Conservation (phyloP, 2,888 invertebrate species). For the Strigamia transsilvanica region DNA sequence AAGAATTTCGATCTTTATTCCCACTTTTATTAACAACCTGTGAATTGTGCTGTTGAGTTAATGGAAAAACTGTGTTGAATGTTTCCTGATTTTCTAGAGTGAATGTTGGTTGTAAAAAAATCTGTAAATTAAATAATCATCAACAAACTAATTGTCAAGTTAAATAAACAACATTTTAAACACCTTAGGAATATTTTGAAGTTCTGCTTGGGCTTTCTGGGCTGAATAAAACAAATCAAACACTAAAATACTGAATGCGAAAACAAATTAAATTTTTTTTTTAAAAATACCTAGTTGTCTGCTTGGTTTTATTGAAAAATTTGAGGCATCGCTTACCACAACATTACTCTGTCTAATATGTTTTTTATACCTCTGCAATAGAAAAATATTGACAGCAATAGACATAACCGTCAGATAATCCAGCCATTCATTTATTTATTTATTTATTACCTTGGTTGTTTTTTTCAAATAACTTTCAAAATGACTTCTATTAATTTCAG, state of each 20-base stretch:
- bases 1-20: constrained; percentile 62
- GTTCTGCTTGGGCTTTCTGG: constrained; percentile 66
- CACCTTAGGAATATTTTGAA: constrained; percentile 77
- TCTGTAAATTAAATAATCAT: constrained; percentile 61
- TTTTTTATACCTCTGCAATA: constrained; percentile 66
- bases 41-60: constrained; percentile 64
- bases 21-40: constrained; percentile 56
- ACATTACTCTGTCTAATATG: constrained; percentile 65
- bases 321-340: constrained; percentile 63
- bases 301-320: constrained; percentile 65
- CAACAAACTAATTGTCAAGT: background rate
- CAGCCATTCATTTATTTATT: no score
- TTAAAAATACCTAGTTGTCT: constrained; percentile 64
- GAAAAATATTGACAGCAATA: constrained; percentile 46
- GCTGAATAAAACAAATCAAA: constrained; percentile 60
- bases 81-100: constrained; percentile 80
- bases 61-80: constrained; percentile 86
- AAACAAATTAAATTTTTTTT: no score
- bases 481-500: constrained; percentile 81
- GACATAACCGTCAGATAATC: no score
- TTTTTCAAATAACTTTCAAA: constrained; percentile 88
- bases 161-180: background rate
- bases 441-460: constrained; percentile 64
- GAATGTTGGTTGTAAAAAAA: constrained; percentile 82
- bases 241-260: background rate